phyloP scores from a whole-genome alignment of 2,113 vertebrate species.

The Coturnix japonica region DNA sequence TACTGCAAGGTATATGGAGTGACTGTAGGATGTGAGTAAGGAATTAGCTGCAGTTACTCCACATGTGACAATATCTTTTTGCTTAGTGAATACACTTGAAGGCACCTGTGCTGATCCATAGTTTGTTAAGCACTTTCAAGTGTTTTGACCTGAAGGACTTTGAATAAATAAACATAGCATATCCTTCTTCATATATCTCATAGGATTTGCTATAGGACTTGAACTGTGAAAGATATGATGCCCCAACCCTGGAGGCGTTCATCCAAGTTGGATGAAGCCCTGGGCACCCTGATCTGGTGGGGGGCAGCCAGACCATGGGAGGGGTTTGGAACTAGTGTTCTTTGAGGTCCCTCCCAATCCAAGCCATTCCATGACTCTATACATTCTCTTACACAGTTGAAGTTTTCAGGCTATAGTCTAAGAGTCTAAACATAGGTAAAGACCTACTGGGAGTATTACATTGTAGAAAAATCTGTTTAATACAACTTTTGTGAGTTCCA shows the following conservation, averaged over 20 bases:
- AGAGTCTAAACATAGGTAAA: background rate
- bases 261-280: too few relatives aligned
- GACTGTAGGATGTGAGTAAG: background rate
- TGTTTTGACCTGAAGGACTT: slow-evolving; percentile 16
- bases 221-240: background rate
- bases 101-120: background rate
- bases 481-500: background rate
- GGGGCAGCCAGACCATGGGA: too few relatives aligned
- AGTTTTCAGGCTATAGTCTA: background rate
- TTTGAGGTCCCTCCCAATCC: too few relatives aligned
- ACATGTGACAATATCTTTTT: background rate
- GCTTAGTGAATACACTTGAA: background rate
- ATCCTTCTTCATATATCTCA: slow-evolving; percentile 4
- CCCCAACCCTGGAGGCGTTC: too few relatives aligned
- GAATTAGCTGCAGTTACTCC: background rate
- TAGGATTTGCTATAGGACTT: slow-evolving; percentile 35
- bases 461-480: background rate
- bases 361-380: too few relatives aligned
- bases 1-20: background rate
- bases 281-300: too few relatives aligned
- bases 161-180: slow-evolving; percentile 1
- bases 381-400: background rate
- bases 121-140: slow-evolving; percentile 36
- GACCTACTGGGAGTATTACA: background rate
- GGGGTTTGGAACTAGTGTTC: too few relatives aligned